Evolutionary conservation across 2,113 vertebrate genomes (phyloP), one percentile per base, ranked within the genome.

Genomic region (Cyprinodon brontotheroides): DNA sequence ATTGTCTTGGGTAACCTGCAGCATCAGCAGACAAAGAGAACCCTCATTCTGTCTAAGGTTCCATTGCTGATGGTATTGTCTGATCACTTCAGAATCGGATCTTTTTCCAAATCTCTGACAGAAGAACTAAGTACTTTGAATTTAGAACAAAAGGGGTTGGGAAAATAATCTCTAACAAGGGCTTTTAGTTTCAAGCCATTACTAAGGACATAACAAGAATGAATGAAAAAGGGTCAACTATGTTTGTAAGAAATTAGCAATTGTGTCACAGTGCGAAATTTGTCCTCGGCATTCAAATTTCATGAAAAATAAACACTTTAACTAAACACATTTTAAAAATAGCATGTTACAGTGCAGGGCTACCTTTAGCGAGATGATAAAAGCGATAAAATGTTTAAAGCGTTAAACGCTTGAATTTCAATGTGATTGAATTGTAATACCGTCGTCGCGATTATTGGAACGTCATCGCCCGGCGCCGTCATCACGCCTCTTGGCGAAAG

Each of bases 11-110:
- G 47, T 4, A 61, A 65, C 69, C 57, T 11, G 7, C 38, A 66
- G 65, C 74, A 70, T 80, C 68, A 14, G 38, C 60, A 71, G 62
- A 85, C 59, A 70, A 86, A 82, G 64, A 77, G 66, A 77, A 65
- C 60, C 70, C 65, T 81, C 76, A 63, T 80, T 68, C 72, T 78
- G 50, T 72, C 72, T 72, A 53, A 81, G 13, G 20, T 78, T 43
- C 50, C 14, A n/a, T n/a, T 20, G n/a, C 17, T 57, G 50, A 57
- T 45, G 43, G 43, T 2, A 45, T n/a, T 57, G 50, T 57, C 50
- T 57, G 50, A 3, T 57, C 50, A 57, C 50, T 57, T 57, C 50
- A 57, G 50, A 20, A n/a, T 57, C 50, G 3, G 14, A n/a, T 57
- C 50, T 57, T 53, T 50, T 50, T 53, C 50, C 17, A 53, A 53